Evolutionary conservation across 2,797 vertebrate genomes (phyloP).

Genomic region (Clarias fuscus): DNA sequence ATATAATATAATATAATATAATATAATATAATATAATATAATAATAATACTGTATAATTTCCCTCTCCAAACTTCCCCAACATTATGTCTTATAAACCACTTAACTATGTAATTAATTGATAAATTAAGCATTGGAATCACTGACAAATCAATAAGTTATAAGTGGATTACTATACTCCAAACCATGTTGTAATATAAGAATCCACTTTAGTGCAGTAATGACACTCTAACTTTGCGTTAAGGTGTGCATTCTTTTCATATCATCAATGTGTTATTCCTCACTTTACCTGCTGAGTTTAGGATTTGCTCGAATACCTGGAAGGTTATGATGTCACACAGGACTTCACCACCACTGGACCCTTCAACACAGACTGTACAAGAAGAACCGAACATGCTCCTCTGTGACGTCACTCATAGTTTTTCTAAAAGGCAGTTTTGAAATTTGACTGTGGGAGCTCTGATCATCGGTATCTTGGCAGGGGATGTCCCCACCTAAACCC

Average conservation of each 20-base stretch:
- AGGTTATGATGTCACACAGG: not conserved
- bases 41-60: too few relatives aligned
- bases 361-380: not conserved
- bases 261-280: not conserved
- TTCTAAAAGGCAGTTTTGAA: too few relatives aligned
- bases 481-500: too few relatives aligned
- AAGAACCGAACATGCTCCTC: too few relatives aligned
- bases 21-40: too few relatives aligned
- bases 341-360: not conserved
- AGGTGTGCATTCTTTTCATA: not conserved
- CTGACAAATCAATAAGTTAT: not conserved
- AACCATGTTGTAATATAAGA: not conserved
- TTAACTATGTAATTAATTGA: not conserved
- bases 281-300: not conserved
- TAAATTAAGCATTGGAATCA: not conserved
- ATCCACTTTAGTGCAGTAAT: not conserved
- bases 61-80: not conserved
- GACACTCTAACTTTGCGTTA: not conserved
- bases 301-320: not conserved
- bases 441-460: too few relatives aligned
- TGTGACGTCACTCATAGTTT: too few relatives aligned
- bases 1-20: too few relatives aligned
- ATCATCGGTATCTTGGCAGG: too few relatives aligned
- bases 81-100: not conserved
- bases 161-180: not conserved